Percentiles rank a stretch among this genome's conserved stretches.
These are phyloP conservation scores for Diabrotica virgifera DNA, from an alignment of 1,140 invertebrate species.

Conservation along the genomic window DNA sequence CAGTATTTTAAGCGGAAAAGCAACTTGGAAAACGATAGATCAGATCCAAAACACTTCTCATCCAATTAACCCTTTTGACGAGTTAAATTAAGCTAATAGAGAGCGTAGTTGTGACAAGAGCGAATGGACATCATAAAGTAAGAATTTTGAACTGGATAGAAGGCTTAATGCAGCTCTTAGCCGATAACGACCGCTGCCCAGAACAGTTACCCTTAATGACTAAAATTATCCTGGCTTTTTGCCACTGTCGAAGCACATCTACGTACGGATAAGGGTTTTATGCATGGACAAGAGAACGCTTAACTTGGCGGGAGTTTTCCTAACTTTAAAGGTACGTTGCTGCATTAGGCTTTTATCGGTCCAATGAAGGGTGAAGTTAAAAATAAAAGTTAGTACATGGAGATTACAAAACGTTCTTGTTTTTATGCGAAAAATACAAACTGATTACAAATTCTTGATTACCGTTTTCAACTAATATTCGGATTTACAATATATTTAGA, in stretches of 20 bases:
- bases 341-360: no score
- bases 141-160: slow-evolving; percentile 13
- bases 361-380: no score
- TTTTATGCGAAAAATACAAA: no score
- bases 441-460: no score
- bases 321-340: no score
- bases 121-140: slow-evolving; percentile 11
- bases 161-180: slow-evolving; percentile 15
- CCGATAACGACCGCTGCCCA: slow-evolving; percentile 16
- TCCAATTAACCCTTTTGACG: slow-evolving; percentile 1
- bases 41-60: neutral
- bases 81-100: slow-evolving; percentile 6
- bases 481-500: no score
- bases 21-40: neutral
- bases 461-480: no score
- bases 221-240: slow-evolving; percentile 15
- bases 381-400: no score
- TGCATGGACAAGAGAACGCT: slow-evolving; percentile 1
- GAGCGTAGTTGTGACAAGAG: slow-evolving; percentile 8
- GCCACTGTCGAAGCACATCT: slow-evolving; percentile 9
- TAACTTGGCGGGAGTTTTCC: neutral
- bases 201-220: slow-evolving; percentile 19
- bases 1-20: no score
- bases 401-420: no score
- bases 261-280: slow-evolving; percentile 16